These are phyloP conservation scores for Drosophila borealis DNA, from an alignment of 2,888 invertebrate species.

Conservation along the genomic window DNA sequence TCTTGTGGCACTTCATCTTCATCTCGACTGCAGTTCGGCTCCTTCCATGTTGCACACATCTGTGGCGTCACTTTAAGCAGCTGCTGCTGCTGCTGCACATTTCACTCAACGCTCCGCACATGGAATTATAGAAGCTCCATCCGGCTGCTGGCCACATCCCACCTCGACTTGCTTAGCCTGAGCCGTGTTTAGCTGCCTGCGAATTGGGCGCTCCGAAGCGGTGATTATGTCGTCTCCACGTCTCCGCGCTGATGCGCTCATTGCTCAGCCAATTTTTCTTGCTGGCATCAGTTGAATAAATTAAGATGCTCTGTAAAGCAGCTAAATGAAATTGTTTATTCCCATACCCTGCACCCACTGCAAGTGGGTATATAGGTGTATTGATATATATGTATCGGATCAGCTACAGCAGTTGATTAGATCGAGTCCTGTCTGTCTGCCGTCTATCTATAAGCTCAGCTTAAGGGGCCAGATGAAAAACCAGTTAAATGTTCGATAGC, in stretches of 20 bases:
- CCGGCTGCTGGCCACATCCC: background rate
- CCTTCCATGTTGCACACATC: constrained; percentile 67
- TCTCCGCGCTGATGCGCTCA: constrained; percentile 18
- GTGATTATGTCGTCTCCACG: constrained; percentile 71
- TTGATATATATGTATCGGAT: no score
- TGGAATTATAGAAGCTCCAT: constrained; percentile 19
- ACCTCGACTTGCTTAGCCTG: constrained; percentile 48
- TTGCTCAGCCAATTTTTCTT: constrained; percentile 68
- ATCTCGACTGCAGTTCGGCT: constrained; percentile 18
- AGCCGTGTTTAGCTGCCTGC: constrained; percentile 61
- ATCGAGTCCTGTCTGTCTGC: no score
- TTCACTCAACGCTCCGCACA: constrained; percentile 49
- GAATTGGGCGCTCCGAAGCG: constrained; percentile 72
- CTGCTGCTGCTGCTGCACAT: constrained; percentile 51
- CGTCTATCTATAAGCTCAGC: no score
- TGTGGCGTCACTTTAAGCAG: constrained; percentile 67
- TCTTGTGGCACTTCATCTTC: constrained; percentile 70
- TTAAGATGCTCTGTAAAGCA: constrained; percentile 61
- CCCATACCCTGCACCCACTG: background rate
- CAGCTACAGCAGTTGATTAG: no score
- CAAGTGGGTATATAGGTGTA: background rate
- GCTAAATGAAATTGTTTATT: constrained; percentile 77
- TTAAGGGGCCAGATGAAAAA: no score
- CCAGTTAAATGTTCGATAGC: no score
- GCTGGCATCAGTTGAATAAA: constrained; percentile 69